A percentile compares a stretch with the other conserved stretches of the same genome.
phyloP scores from a whole-genome alignment of 2,113 vertebrate genomes.

The rat (Rattus norvegicus) region GRCr8 NC_086029.1:15455501-15456000 shows the following conservation, averaged over 20 bases:
- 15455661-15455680: neutral
- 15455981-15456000: neutral
- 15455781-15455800: neutral
- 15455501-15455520: neutral
- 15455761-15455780: too few species aligned
- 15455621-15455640: too few species aligned
- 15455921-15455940: neutral
- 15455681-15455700: neutral
- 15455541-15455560: neutral
- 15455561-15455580: neutral
- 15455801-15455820: neutral
- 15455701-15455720: neutral
- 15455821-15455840: neutral
- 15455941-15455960: neutral
- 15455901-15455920: neutral
- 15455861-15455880: neutral
- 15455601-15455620: too few species aligned
- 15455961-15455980: neutral
- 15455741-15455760: neutral
- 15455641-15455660: neutral
- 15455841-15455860: neutral
- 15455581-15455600: neutral
- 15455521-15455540: neutral
- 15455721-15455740: neutral
- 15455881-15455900: neutral